Evolutionary conservation across 2,113 vertebrate genomes (phyloP), one percentile per base, ranked within the genome.

Genomic region (Channa argus): DNA sequence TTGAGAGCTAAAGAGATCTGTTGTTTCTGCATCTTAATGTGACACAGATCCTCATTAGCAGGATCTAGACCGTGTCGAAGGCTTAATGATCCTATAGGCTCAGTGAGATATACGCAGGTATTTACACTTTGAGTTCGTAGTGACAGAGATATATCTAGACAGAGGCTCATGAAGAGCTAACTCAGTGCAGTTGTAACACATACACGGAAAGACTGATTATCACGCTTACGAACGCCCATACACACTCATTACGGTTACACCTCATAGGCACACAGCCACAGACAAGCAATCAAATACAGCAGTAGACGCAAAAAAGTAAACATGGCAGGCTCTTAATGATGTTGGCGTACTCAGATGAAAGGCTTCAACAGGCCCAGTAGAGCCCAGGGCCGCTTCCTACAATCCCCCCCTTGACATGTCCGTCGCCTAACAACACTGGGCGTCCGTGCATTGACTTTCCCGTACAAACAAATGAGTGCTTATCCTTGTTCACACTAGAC

Each of bases 1-100:
- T 24, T 24, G 24, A 24, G 24, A 24, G 24, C 24, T 79, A 50
- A 43, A 37, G 37, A 33, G 44, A 14, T 37, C 9, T n/a, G 15
- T 6, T 41, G 46, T 8, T 71, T 43, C 60, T 38, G 50, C 67
- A 63, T 24, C 69, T 81, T 82, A 75, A 86, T 77, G 78, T 58
- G 64, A 74, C 69, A 56, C 58, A 47, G 55, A 75, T 41, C 63
- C 79, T 89, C 69, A 84, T 82, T 86, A 86, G 72, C 5, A 8
- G n/a, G 37, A 45, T 63, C 7, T 11, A 71, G 46, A 80, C 59
- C 46, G 3, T 41, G 52, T 47, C 64, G 73, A 64, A 3, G 50
- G 79, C 61, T 65, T 83, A 74, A 83, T 77, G 58, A 60, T 6
- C 56, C 39, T 24, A 24, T 24, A 24, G 24, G 24, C 24, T 24